These are phyloP conservation scores for Aplocera efformata DNA, from an alignment of 2,888 invertebrate genomes.

Conservation along the genomic window DNA sequence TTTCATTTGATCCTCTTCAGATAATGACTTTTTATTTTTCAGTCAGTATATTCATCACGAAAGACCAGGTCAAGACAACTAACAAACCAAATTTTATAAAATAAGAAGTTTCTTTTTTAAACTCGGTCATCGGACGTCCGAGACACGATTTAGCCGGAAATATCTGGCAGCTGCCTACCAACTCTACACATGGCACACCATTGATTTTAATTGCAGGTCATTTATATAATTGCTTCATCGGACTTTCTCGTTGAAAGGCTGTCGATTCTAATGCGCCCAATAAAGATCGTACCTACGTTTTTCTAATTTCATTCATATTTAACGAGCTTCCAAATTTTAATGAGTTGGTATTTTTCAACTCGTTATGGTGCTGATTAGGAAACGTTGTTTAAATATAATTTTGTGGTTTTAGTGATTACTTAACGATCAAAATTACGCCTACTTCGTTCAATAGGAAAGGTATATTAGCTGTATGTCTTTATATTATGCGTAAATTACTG, in stretches of 20 bases:
- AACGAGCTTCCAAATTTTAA: slow-evolving; percentile 48
- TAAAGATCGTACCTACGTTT: slow-evolving; percentile 59
- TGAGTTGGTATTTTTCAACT: slow-evolving; percentile 40
- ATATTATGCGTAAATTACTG: no score
- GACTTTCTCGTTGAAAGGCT: slow-evolving; percentile 65
- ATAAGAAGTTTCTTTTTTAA: no score
- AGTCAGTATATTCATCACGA: no score
- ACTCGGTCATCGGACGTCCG: no score
- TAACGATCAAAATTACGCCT: background rate
- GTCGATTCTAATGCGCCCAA: slow-evolving; percentile 63
- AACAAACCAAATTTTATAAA: no score
- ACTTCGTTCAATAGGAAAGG: background rate
- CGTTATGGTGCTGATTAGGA: slow-evolving; percentile 35
- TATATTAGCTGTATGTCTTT: background rate
- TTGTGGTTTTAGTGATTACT: background rate
- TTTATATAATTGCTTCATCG: slow-evolving; percentile 73
- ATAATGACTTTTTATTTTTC: no score
- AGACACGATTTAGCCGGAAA: background rate
- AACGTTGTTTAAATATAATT: slow-evolving; percentile 18
- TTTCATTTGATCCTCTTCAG: no score
- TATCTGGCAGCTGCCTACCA: slow-evolving; percentile 29
- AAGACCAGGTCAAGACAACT: no score
- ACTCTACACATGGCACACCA: slow-evolving; percentile 52
- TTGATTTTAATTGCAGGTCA: slow-evolving; percentile 70
- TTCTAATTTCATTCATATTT: slow-evolving; percentile 50